Base-by-base conservation (phyloP, 1,140 invertebrate species). In the Platyscapa corneri region DNA sequence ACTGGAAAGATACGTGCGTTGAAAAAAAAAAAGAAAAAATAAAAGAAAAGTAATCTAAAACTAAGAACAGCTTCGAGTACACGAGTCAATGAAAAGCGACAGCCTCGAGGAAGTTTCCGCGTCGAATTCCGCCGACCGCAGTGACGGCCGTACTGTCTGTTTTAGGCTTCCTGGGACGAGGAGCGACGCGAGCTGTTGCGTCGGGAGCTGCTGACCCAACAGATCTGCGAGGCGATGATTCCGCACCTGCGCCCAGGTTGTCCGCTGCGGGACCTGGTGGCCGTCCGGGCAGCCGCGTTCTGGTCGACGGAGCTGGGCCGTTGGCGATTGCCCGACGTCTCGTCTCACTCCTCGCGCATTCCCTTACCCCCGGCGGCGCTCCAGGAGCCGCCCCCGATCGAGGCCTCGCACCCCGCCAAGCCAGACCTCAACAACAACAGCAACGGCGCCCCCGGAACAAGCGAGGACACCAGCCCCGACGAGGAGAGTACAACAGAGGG, bases 231-330 rank as follows among this genome's bases (percentile, higher is more conserved):
- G 14, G 90, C 91, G 6, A 93, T 94, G 93, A 37, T 93, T 34
- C 92, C 93, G n/a, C 91, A 93, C 83, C 87, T 94, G 49, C 89
- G 92, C 79, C 92, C 93, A 1, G 93, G 93, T 5, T 93, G 93
- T 87, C 93, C 92, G 1, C 91, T 93, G 75, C 92, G 93, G 60
- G 92, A 94, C 39, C 46, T 94, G 23, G 84, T 79, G 0, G 89
- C 91, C 0, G 75, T 93, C 37, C 89, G 93, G 65, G 86, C 89
- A 18, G 90, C 91, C 0, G 92, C 92, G 0, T 91, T 91, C n/a
- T 93, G 93, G 93, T 91, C 91, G 83, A 91, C 93, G 49, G 93
- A 94, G 76, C 70, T 94, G 6, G 90, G 87, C 75, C 91, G 93
- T 2, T 94, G 93, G 93, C 88, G 92, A 78, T 82, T 94, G 65